phyloP scores from a whole-genome alignment of 2,113 vertebrate species.

The Oryzias woworae region DNA sequence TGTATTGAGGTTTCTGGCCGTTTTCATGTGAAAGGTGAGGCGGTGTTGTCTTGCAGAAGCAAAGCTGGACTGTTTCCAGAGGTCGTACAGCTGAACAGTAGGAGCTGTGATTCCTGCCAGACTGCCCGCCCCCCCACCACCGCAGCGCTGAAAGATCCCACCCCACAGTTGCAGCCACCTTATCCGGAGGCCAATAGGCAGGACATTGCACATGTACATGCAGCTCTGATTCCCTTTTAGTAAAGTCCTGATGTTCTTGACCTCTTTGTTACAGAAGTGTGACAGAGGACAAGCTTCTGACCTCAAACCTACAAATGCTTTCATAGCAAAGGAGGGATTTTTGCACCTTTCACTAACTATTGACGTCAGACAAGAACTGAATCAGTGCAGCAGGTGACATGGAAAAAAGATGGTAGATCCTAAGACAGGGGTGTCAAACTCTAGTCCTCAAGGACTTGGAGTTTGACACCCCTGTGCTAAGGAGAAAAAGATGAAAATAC shows the following conservation, averaged over 20 bases:
- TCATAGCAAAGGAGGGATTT: slow-evolving; percentile 16
- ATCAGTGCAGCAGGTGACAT: too few relatives aligned
- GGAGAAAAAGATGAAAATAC: too few relatives aligned
- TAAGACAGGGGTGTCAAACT: too few relatives aligned
- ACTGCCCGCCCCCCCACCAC: slow-evolving; percentile 20
- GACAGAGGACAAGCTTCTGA: slow-evolving; percentile 51
- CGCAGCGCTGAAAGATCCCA: neutral
- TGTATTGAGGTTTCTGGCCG: slow-evolving; percentile 48
- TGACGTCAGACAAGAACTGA: too few relatives aligned
- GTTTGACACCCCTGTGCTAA: too few relatives aligned
- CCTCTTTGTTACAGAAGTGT: slow-evolving; percentile 53
- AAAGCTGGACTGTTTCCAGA: slow-evolving; percentile 55
- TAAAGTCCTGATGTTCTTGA: slow-evolving; percentile 58
- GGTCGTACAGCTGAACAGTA: slow-evolving; percentile 46
- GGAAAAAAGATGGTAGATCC: too few relatives aligned
- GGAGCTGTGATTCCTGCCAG: slow-evolving; percentile 39
- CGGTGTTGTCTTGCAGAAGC: slow-evolving; percentile 43
- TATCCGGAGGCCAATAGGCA: slow-evolving; percentile 54
- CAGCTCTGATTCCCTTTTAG: slow-evolving; percentile 37
- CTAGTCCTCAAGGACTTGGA: too few relatives aligned
- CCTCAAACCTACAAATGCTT: slow-evolving; percentile 40
- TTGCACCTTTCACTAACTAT: neutral
- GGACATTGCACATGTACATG: slow-evolving; percentile 47
- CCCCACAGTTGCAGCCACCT: slow-evolving; percentile 50
- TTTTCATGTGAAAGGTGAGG: slow-evolving; percentile 63